Evolutionary conservation across 2,797 vertebrate species (phyloP), one percentile per base, ranked within the genome.

Genomic region (Heliangelus exortis): DNA sequence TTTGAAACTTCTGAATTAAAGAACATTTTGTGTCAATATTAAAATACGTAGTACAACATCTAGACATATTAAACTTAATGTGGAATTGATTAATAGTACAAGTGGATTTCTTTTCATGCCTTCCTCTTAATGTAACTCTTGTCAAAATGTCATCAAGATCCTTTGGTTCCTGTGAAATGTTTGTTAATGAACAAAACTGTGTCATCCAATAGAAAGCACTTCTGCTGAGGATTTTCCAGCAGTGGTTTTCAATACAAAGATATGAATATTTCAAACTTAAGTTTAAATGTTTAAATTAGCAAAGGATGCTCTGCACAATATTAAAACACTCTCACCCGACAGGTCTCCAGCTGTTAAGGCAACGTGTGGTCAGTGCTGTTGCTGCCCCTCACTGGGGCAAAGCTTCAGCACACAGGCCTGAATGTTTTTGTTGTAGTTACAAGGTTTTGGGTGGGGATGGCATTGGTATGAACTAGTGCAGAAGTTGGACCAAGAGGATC

Each of bases 321-420:
- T 61, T 1, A 21, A 18, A 23, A 26, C 0, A 0, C 89, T 92
- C 47, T 77, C n/a, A 59, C 33, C 13, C 39, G 55, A 25, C 0
- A 2, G 15, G 25, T 51, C 28, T 78, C 57, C 20, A 36, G 50
- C 29, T 91, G 59, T 54, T 79, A 25, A 63, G 67, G 66, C 33
- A 65, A 34, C 3, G 13, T 1, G 1, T 41, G 45, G 18, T 41
- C 69, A 29, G 1, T 61, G 21, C 47, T 78, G 4, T 67, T 61
- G 58, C 69, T 88, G 76, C 58, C 73, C 54, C 36, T 67, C 25
- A 11, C 53, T 19, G 15, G 47, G 66, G 25, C 62, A 31, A 0
- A 5, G 39, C 1, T 0, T 36, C 23, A 17, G 41, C 18, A 39
- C 8, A 0, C 4, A 8, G 29, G 19, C 28, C 14, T 36, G 41